Evolutionary conservation across 2,797 vertebrate genomes (phyloP).

Genomic region (Sebastolobus altivelis): DNA sequence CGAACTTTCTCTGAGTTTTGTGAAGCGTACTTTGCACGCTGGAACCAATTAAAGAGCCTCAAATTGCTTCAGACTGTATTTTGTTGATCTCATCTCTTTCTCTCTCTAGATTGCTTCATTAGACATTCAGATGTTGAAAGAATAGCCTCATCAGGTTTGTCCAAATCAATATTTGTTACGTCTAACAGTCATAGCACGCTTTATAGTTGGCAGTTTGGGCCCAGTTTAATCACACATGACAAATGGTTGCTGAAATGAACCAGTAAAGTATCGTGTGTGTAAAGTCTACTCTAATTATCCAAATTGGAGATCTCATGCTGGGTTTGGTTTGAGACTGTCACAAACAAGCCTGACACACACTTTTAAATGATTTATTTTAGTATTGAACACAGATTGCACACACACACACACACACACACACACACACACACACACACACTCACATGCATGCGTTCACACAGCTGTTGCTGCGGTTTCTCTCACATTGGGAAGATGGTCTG

Average conservation of each 20-base stretch:
- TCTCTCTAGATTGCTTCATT: neutral
- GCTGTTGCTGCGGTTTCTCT: slow-evolving; percentile 58
- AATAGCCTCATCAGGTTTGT: neutral
- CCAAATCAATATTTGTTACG: neutral
- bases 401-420: neutral
- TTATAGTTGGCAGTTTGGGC: slow-evolving; percentile 4
- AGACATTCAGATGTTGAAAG: neutral
- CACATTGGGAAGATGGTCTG: slow-evolving; percentile 53
- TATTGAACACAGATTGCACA: slow-evolving; percentile 49
- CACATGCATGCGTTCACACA: neutral
- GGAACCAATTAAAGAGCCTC: slow-evolving; percentile 62
- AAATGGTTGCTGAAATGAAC: slow-evolving; percentile 23
- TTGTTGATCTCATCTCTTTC: slow-evolving; percentile 47
- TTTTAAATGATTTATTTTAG: slow-evolving; percentile 56
- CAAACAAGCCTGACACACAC: slow-evolving; percentile 47
- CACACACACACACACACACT: neutral
- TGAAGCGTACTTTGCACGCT: slow-evolving; percentile 24
- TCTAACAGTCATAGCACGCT: neutral
- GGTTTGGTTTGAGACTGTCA: slow-evolving; percentile 40
- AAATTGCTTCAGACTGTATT: slow-evolving; percentile 41
- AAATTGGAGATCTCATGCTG: slow-evolving; percentile 32
- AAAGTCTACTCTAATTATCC: slow-evolving; percentile 35
- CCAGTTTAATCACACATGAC: slow-evolving; percentile 12
- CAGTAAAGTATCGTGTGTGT: slow-evolving; percentile 16
- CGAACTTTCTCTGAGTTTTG: slow-evolving; percentile 2